Percentiles rank a stretch among this genome's conserved stretches.
Evolutionary conservation across 2,113 vertebrate species (phyloP).

Genomic region (Lepidothrix coronata): DNA sequence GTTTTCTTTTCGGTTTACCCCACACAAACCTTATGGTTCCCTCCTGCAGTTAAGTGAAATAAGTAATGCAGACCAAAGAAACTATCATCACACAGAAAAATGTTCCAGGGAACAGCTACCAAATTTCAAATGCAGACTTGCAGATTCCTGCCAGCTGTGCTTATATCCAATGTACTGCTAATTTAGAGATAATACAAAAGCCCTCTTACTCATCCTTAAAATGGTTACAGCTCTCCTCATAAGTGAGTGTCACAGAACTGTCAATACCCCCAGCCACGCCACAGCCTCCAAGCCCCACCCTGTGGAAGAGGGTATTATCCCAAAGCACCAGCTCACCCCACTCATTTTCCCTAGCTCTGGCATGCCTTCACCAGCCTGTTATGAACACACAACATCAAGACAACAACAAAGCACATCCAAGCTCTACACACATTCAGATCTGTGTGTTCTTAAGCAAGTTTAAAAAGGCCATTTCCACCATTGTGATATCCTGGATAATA

Average conservation of each 20-base stretch:
- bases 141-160: not conserved
- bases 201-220: not conserved
- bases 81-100: not conserved
- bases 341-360: not conserved
- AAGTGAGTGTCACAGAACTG: not conserved
- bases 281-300: no score
- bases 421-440: not conserved
- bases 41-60: not conserved
- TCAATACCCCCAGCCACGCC: not conserved
- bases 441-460: not conserved
- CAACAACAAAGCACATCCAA: not conserved
- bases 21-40: not conserved
- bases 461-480: not conserved
- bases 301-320: not conserved
- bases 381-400: not conserved
- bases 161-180: not conserved
- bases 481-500: not conserved
- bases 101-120: not conserved
- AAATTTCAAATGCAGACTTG: not conserved
- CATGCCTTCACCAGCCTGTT: accelerated
- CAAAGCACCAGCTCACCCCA: not conserved
- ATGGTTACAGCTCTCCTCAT: not conserved
- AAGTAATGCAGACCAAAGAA: not conserved
- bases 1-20: not conserved
- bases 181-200: not conserved